phyloP scores from a whole-genome alignment of 2,888 invertebrate genomes.

The Sphinx pinastri region DNA sequence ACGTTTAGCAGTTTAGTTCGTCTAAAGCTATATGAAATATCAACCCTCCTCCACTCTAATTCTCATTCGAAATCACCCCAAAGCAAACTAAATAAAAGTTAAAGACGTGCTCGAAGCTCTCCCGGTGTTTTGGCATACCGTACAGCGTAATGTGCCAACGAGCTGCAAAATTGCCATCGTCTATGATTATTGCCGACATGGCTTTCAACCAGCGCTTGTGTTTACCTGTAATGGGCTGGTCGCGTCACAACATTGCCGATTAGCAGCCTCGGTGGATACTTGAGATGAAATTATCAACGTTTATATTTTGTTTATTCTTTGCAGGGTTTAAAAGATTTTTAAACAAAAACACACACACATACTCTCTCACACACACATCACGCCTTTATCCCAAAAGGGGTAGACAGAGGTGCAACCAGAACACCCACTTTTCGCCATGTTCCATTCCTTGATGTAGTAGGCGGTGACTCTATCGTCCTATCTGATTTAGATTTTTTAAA shows the following conservation, averaged over 20 bases:
- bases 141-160: slow-evolving; percentile 20
- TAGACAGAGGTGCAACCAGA: no score
- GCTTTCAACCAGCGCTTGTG: slow-evolving; percentile 13
- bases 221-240: slow-evolving; percentile 12
- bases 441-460: no score
- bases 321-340: no score
- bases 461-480: no score
- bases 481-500: no score
- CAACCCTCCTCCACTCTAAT: neutral
- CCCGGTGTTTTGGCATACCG: slow-evolving; percentile 14
- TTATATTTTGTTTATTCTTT: no score
- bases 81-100: slow-evolving; percentile 18
- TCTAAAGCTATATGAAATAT: neutral
- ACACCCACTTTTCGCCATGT: no score
- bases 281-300: slow-evolving; percentile 1
- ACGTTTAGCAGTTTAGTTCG: no score
- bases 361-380: no score
- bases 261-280: neutral
- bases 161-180: slow-evolving; percentile 14
- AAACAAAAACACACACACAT: no score
- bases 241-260: slow-evolving; percentile 7
- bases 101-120: slow-evolving; percentile 3
- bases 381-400: no score
- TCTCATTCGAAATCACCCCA: neutral
- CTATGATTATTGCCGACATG: slow-evolving; percentile 22